Evolutionary conservation across 2,888 invertebrate species (phyloP), one percentile per base, ranked within the genome.

Genomic region (Coenonympha glycerion): DNA sequence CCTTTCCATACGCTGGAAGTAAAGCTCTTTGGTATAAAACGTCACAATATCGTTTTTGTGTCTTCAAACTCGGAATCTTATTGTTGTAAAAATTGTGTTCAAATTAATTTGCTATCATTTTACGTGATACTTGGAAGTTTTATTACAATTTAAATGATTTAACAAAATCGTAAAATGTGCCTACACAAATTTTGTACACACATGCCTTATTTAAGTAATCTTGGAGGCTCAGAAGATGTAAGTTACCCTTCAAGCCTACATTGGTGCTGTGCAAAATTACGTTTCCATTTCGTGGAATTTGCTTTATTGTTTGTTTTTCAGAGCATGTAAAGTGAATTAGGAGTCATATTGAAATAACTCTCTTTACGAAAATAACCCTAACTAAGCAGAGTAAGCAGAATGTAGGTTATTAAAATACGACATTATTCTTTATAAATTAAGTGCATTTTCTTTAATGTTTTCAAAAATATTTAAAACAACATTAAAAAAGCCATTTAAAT

Each of bases 61-160:
- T 15, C 4, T 8, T 2, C 8, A n/a, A 37, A 51, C 15, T 31
- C 28, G 37, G 8, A 16, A 34, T 47, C 52, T 46, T 52, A 44
- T 41, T 6, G 3, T 1, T 2, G 3, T 2, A 0, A 5, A 2
- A 36, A 37, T 59, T 60, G 55, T 53, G 64, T 64, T 52, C 22
- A 47, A 53, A 52, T 63, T 66, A 6, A 16, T 19, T 51, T 62
- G 49, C 2, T 1, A 5, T 6, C 4, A 2, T n/a, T 64, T 66
- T 62, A 76, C 78, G 74, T 76, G 78, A 81, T 80, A 76, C 79
- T 73, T 66, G 62, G 73, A 70, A 79, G 76, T 76, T 83, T 82
- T 81, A 83, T 82, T 82, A 83, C 81, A 83, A 83, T 84, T 81
- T 82, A 83, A 82, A 80, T 74, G 75, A 76, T 80, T 79, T 79